Conservation (phyloP, 1,140 invertebrate species). For the Scaptomyza montana region DNA sequence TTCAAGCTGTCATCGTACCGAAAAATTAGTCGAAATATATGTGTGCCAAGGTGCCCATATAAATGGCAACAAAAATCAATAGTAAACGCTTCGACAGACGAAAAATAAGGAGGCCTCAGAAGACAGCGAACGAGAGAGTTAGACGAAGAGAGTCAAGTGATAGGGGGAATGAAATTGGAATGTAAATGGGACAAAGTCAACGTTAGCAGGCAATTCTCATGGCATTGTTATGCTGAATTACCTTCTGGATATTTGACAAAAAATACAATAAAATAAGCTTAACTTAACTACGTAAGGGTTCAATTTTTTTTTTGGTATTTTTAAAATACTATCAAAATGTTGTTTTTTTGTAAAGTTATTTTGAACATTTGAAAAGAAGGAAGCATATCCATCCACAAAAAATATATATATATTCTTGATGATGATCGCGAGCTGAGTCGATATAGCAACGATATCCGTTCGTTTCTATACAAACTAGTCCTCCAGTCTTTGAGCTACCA, state of each 20-base stretch:
- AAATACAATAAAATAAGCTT: too few species aligned
- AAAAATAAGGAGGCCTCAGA: constrained; percentile 2
- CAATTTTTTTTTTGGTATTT: too few species aligned
- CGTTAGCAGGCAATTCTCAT: constrained; percentile 10
- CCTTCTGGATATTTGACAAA: constrained; percentile 1
- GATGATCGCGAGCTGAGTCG: too few species aligned
- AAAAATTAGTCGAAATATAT: constrained; percentile 54
- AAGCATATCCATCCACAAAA: too few species aligned
- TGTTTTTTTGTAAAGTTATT: too few species aligned
- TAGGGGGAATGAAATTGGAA: constrained; percentile 20
- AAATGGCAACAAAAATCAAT: constrained; percentile 63
- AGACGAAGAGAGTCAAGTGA: background rate
- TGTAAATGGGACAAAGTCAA: constrained; percentile 41
- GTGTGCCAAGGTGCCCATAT: constrained; percentile 60
- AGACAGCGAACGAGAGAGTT: background rate
- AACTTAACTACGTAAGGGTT: too few species aligned
- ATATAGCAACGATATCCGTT: too few species aligned
- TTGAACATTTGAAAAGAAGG: too few species aligned
- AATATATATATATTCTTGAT: too few species aligned
- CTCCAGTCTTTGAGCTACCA: too few species aligned
- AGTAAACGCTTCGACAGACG: constrained; percentile 32
- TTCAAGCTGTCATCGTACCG: constrained; percentile 18
- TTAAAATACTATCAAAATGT: too few species aligned
- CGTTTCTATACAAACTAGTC: too few species aligned
- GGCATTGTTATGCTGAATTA: constrained; percentile 8